A percentile compares a stretch with the other conserved stretches of the same genome.
Conservation (phyloP, 2,888 invertebrate species). For the Drosophila flavopinicola region DNA sequence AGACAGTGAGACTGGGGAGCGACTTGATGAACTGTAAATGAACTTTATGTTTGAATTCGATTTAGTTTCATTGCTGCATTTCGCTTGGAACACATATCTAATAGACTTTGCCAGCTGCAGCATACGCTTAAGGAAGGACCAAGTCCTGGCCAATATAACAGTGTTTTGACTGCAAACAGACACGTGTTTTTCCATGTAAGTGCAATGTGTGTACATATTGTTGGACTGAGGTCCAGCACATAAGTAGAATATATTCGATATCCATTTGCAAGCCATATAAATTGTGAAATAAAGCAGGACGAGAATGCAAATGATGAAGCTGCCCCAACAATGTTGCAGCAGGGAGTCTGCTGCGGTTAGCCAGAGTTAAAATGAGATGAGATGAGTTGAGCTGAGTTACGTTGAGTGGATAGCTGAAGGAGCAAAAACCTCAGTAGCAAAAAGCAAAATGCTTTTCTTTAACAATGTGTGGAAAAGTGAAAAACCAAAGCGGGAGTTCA, state of each 20-base stretch:
- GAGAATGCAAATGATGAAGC: conserved; percentile 42
- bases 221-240: conserved; percentile 10
- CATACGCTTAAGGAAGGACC: conserved; percentile 4
- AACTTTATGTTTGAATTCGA: conserved; percentile 78
- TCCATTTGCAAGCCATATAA: conserved; percentile 43
- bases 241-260: conserved; percentile 43
- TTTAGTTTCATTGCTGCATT: conserved; percentile 71
- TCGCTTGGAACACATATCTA: conserved; percentile 37
- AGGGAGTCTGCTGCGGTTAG: conserved; percentile 33
- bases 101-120: conserved; percentile 34
- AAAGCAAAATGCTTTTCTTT: conserved; percentile 45
- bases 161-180: conserved; percentile 24
- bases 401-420: conserved; percentile 10
- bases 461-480: conserved; percentile 10
- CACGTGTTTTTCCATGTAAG: conserved; percentile 46
- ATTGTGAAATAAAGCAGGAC: conserved; percentile 49
- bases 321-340: conserved; percentile 23
- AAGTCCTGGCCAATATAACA: conserved; percentile 4
- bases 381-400: conserved; percentile 10
- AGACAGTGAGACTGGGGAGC: conserved; percentile 6
- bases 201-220: conserved; percentile 22
- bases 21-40: conserved; percentile 80
- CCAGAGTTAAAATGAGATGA: conserved; percentile 11
- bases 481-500: conserved; percentile 8
- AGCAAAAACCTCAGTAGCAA: conserved; percentile 8